Conservation (phyloP, 2,113 vertebrate genomes). For the Antechinus flavipes region DNA sequence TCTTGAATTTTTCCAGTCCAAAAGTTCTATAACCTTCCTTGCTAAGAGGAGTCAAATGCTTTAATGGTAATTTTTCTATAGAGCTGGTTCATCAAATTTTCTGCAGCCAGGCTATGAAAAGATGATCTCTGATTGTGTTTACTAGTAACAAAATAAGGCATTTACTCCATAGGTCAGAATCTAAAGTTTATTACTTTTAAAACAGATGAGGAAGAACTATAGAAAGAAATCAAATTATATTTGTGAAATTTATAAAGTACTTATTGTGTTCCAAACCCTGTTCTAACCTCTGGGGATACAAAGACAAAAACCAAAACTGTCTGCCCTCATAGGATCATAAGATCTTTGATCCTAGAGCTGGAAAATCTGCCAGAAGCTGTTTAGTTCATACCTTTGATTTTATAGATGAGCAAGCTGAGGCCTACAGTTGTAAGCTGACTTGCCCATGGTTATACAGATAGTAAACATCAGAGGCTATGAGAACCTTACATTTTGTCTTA, state of each 20-base stretch:
- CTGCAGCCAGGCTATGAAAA: background rate
- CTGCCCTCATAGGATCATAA: background rate
- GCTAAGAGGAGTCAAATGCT: background rate
- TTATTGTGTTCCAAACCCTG: background rate
- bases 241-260: background rate
- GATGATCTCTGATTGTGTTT: background rate
- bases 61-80: background rate
- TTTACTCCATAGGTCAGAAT: background rate
- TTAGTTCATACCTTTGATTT: background rate
- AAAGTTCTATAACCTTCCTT: background rate
- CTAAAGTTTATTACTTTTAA: background rate
- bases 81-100: background rate
- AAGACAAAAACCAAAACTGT: background rate
- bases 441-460: background rate
- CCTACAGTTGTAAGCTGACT: background rate
- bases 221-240: background rate
- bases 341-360: background rate
- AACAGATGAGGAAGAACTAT: background rate
- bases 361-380: background rate
- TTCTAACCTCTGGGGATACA: background rate
- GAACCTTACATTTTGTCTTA: background rate
- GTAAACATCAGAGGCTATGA: background rate
- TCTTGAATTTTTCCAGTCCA: background rate
- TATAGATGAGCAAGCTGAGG: background rate
- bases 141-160: background rate